Evolutionary conservation across 2,113 vertebrate genomes (phyloP).

Genomic region (Lamprologus ornatipinnis): DNA sequence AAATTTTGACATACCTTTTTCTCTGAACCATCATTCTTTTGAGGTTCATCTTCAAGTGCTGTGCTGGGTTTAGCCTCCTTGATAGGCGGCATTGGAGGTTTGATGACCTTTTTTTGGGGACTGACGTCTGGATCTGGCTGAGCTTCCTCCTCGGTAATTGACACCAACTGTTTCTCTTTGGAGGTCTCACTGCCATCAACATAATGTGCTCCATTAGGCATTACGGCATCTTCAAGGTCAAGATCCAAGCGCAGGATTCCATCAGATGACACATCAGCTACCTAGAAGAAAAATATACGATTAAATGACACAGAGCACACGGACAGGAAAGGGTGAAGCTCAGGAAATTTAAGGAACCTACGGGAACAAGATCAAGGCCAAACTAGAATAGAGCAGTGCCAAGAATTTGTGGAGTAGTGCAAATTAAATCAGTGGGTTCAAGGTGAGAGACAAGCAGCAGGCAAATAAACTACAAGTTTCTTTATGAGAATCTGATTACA

Average conservation of each 20-base stretch:
- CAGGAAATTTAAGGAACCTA: neutral
- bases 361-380: neutral
- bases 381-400: neutral
- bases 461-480: neutral
- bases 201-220: conserved; percentile 56
- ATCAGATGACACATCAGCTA: conserved; percentile 78
- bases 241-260: conserved; percentile 83
- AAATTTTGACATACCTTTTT: conserved; percentile 31
- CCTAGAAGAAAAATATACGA: conserved; percentile 57
- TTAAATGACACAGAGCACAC: neutral
- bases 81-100: conserved; percentile 55
- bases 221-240: conserved; percentile 68
- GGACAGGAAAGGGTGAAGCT: neutral
- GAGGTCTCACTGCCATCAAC: conserved; percentile 11
- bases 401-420: neutral
- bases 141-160: neutral
- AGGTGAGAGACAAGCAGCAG: neutral
- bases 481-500: neutral
- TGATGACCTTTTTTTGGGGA: conserved; percentile 67
- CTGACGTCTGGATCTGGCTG: neutral
- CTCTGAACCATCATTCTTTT: conserved; percentile 21
- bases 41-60: conserved; percentile 29
- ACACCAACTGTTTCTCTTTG: neutral
- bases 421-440: neutral
- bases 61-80: conserved; percentile 43